phyloP scores from a whole-genome alignment of 2,888 invertebrate species.

The Ophioninae sp. region DNA sequence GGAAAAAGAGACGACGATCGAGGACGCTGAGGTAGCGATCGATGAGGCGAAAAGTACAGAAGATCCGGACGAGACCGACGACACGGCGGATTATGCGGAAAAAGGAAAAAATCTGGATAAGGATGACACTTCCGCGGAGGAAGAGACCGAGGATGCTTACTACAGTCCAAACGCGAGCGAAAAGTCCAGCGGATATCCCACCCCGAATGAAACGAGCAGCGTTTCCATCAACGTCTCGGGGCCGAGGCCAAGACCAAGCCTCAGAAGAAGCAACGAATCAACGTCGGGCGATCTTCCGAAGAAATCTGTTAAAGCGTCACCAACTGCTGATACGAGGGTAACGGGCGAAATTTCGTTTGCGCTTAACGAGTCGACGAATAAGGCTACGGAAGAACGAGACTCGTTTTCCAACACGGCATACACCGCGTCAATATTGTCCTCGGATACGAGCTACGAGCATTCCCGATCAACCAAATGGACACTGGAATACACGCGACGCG shows the following conservation, averaged over 20 bases:
- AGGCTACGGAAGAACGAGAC: slow-evolving; percentile 13
- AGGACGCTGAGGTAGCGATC: background rate
- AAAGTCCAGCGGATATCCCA: slow-evolving; percentile 66
- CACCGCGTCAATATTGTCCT: slow-evolving; percentile 68
- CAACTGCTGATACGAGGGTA: slow-evolving; percentile 6
- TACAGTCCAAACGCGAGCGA: slow-evolving; percentile 66
- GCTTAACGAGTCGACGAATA: background rate
- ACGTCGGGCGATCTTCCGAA: slow-evolving; percentile 24
- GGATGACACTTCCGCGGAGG: slow-evolving; percentile 42
- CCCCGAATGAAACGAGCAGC: slow-evolving; percentile 64
- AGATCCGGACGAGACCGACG: background rate
- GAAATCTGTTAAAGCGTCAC: slow-evolving; percentile 16
- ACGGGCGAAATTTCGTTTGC: slow-evolving; percentile 11
- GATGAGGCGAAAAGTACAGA: background rate
- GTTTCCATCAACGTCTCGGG: slow-evolving; percentile 62
- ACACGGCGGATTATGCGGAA: slow-evolving; percentile 33
- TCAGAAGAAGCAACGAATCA: slow-evolving; percentile 68
- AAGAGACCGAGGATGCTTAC: slow-evolving; percentile 55
- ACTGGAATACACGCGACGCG: background rate
- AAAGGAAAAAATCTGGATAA: slow-evolving; percentile 42
- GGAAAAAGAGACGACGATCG: slow-evolving; percentile 29
- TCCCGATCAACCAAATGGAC: background rate
- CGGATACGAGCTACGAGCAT: slow-evolving; percentile 69
- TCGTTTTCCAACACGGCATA: slow-evolving; percentile 61
- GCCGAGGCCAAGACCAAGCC: slow-evolving; percentile 73